A percentile compares a stretch with the other conserved stretches of the same genome.
Conservation (phyloP, 2,888 invertebrate species). For the Mimas tiliae region DNA sequence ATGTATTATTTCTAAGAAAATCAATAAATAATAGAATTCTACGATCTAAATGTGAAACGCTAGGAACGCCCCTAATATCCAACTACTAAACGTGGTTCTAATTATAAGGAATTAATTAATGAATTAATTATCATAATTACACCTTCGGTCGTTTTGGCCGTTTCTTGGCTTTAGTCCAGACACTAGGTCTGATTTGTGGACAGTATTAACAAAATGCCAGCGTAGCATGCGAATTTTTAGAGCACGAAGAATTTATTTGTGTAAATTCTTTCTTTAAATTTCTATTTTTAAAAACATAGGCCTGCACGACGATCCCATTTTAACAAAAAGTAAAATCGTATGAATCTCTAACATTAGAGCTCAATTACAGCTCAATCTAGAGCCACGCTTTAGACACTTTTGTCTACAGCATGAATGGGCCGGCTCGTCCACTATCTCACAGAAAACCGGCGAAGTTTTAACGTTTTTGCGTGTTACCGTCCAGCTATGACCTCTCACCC, state of each 20-base stretch:
- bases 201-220: slow-evolving; percentile 17
- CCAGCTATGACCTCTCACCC: neutral
- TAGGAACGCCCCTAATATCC: neutral
- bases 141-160: slow-evolving; percentile 1
- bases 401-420: no score
- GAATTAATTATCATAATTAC: slow-evolving; percentile 20
- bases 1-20: no score
- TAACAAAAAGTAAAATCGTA: neutral
- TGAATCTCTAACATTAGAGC: no score
- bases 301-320: no score
- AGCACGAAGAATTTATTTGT: neutral
- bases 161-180: slow-evolving; percentile 12
- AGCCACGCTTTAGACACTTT: no score
- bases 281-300: neutral
- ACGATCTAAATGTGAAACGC: neutral
- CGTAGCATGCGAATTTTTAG: neutral
- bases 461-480: no score
- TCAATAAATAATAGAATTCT: neutral
- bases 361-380: no score
- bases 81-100: neutral
- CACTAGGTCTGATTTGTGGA: slow-evolving; percentile 13
- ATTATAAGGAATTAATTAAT: slow-evolving; percentile 22
- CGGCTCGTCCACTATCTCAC: no score
- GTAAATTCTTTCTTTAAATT: no score
- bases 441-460: no score